A percentile compares a stretch with the other conserved stretches of the same genome.
phyloP scores from a whole-genome alignment of 2,113 vertebrate species.

The Prolemur simus region DNA sequence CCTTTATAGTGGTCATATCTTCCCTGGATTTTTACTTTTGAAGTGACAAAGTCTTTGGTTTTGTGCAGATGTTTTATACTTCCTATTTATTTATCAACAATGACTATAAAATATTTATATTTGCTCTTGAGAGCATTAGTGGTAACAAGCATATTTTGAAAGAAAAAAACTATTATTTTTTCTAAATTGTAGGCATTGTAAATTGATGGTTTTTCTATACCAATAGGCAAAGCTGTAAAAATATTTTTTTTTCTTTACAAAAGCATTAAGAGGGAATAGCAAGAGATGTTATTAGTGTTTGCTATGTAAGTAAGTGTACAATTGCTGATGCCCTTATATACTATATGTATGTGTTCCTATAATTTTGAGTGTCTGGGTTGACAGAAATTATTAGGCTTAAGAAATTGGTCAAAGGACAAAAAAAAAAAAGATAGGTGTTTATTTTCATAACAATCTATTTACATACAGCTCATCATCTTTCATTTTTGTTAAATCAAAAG shows the following conservation, averaged over 20 bases:
- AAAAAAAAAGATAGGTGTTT: not conserved
- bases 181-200: not conserved
- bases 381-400: not conserved
- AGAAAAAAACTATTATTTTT: not conserved
- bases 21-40: not conserved
- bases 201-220: not conserved
- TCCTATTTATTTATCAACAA: not conserved
- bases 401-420: not conserved
- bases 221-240: not conserved
- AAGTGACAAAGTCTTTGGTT: not conserved
- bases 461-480: not conserved
- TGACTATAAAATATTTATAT: not conserved
- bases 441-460: not conserved
- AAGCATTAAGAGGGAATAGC: not conserved
- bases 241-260: not conserved
- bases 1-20: not conserved
- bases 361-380: not conserved
- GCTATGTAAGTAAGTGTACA: not conserved
- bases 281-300: not conserved
- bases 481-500: not conserved
- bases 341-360: not conserved
- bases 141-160: not conserved
- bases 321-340: not conserved
- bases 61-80: not conserved
- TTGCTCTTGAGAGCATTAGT: not conserved